Percentiles rank a stretch among this genome's conserved stretches.
Evolutionary conservation across 2,888 invertebrate species (phyloP).

Genomic region (Diaperis boleti): DNA sequence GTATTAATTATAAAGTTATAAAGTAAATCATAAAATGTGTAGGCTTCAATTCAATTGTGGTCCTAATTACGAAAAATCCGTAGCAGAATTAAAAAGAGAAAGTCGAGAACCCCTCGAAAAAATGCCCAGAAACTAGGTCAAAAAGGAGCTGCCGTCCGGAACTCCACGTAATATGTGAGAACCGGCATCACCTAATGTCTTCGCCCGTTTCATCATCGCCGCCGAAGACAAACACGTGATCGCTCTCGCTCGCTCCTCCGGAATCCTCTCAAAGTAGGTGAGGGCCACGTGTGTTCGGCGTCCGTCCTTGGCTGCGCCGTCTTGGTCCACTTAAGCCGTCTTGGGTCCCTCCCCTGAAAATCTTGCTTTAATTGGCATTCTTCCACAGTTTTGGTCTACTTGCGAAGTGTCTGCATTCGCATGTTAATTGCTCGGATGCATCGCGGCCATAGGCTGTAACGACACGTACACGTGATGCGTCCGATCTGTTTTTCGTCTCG

Average conservation of each 20-base stretch:
- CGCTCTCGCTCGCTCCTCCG: conserved; percentile 8
- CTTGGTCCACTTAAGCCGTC: conserved; percentile 41
- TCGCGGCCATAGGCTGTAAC: conserved; percentile 50
- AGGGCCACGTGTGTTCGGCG: conserved; percentile 42
- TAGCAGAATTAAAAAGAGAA: conserved; percentile 10
- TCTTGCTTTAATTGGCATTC: conserved; percentile 48
- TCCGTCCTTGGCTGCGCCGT: conserved; percentile 52
- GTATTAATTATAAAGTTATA: too few species aligned
- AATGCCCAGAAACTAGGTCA: conserved; percentile 3
- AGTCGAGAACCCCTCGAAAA: conserved; percentile 7
- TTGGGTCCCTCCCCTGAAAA: conserved; percentile 6
- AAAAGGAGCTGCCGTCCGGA: not conserved
- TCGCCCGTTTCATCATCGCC: too few species aligned
- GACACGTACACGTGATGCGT: conserved; percentile 57
- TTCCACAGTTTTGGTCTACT: conserved; percentile 60
- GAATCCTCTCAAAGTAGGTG: conserved; percentile 44
- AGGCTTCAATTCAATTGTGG: not conserved
- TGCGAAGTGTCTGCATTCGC: conserved; percentile 53
- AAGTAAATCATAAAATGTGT: too few species aligned
- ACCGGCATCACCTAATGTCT: not conserved
- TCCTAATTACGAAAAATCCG: not conserved
- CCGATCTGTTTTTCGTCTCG: conserved; percentile 60
- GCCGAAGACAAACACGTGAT: conserved; percentile 1
- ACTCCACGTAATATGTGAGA: not conserved
- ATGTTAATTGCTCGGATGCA: conserved; percentile 54